Percentiles rank a stretch among this genome's conserved stretches.
These are phyloP conservation scores for Pachypeltis micranthus DNA, from an alignment of 1,140 invertebrate genomes.

Conservation along the genomic window DNA sequence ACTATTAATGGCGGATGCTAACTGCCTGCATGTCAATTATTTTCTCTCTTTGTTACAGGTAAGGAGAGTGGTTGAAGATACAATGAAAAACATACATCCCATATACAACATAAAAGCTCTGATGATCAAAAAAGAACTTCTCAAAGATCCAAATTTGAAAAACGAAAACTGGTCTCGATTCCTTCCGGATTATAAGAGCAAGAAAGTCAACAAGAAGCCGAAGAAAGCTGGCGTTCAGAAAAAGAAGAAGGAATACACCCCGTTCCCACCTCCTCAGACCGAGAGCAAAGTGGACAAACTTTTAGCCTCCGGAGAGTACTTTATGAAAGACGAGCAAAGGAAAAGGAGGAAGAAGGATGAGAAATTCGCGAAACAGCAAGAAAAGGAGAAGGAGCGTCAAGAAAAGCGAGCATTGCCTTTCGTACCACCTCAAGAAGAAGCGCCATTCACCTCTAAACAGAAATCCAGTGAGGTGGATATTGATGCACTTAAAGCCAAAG, in stretches of 20 bases:
- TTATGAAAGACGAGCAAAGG: slow-evolving; percentile 76
- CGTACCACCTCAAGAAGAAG: slow-evolving; percentile 57
- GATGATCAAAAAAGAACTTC: slow-evolving; percentile 94
- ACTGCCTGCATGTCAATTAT: background rate
- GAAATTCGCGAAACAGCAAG: slow-evolving; percentile 55
- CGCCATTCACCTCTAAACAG: background rate
- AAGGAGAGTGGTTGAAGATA: slow-evolving; percentile 85
- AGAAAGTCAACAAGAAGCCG: slow-evolving; percentile 73
- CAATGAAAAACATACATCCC: slow-evolving; percentile 99
- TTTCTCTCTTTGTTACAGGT: slow-evolving; percentile 40
- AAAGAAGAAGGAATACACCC: slow-evolving; percentile 86
- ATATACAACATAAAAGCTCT: slow-evolving; percentile 97
- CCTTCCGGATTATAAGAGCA: slow-evolving; percentile 78
- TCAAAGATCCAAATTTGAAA: slow-evolving; percentile 79
- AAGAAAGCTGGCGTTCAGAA: slow-evolving; percentile 74
- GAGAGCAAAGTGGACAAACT: slow-evolving; percentile 91
- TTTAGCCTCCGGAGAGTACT: slow-evolving; percentile 92
- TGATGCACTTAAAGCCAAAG: slow-evolving; percentile 55
- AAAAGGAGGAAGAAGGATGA: slow-evolving; percentile 57
- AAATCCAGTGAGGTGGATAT: slow-evolving; percentile 41
- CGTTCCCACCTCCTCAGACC: slow-evolving; percentile 87
- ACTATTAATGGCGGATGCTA: background rate
- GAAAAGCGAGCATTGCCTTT: slow-evolving; percentile 69
- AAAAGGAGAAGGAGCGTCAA: slow-evolving; percentile 56
- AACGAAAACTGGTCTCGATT: slow-evolving; percentile 97